phyloP scores from a whole-genome alignment of 2,797 vertebrate species.

The Tympanoctomys barrerae region DNA sequence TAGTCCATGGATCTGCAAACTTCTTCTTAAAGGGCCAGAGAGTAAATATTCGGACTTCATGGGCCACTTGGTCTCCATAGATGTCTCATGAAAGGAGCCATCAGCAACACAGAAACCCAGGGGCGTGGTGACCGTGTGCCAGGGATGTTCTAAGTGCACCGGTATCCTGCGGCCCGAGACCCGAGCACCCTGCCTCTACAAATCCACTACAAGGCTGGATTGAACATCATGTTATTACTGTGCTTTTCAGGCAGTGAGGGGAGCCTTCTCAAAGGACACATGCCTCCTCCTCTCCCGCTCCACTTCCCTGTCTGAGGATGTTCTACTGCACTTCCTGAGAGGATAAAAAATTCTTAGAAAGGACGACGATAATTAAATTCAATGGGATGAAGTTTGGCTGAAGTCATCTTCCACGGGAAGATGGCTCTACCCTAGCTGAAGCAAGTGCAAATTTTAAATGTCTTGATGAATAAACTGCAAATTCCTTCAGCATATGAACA shows the following conservation, averaged over 20 bases:
- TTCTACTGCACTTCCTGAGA: conserved; percentile 67
- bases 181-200: not conserved
- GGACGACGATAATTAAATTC: conserved; percentile 74
- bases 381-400: conserved; percentile 80
- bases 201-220: not conserved
- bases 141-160: conserved; percentile 33
- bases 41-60: not conserved
- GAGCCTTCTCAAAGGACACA: conserved; percentile 19
- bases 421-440: conserved; percentile 60
- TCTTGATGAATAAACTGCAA: conserved; percentile 74
- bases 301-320: not conserved
- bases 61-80: not conserved
- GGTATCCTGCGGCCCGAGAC: not conserved
- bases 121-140: not conserved
- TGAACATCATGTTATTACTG: not conserved
- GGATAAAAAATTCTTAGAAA: conserved; percentile 76
- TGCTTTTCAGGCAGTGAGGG: conserved; percentile 54
- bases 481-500: conserved; percentile 63
- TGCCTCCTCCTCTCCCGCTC: not conserved
- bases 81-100: not conserved
- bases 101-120: not conserved
- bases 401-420: conserved; percentile 80
- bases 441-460: conserved; percentile 73
- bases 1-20: not conserved
- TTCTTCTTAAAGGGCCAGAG: not conserved